Evolutionary conservation across 1,140 invertebrate species (phyloP).

Genomic region (Pogonognathellus flavescens): DNA sequence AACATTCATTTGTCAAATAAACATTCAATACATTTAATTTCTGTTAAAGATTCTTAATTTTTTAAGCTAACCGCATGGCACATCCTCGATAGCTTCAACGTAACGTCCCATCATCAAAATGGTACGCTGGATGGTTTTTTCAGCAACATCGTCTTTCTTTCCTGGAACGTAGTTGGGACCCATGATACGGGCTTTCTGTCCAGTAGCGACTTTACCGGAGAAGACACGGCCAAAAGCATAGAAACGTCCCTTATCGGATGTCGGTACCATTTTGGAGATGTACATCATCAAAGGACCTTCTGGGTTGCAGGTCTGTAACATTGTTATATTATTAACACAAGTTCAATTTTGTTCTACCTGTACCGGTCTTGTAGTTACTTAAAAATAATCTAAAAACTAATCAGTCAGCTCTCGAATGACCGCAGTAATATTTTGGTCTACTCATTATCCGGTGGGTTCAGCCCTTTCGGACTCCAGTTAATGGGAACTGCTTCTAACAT

Average conservation of each 20-base stretch:
- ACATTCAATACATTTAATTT: too few relatives aligned
- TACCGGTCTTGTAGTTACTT: too few relatives aligned
- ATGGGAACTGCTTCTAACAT: conserved; percentile 51
- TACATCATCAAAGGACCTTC: conserved; percentile 99
- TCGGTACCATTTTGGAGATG: conserved; percentile 99
- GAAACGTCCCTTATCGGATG: conserved; percentile 99
- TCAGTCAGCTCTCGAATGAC: conserved; percentile 59
- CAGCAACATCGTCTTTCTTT: conserved; percentile 99
- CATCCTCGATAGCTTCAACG: conserved; percentile 99
- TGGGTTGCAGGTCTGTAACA: conserved; percentile 89
- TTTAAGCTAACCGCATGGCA: conserved; percentile 84
- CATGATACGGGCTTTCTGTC: conserved; percentile 97
- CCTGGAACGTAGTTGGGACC: conserved; percentile 97
- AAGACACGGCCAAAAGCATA: conserved; percentile 99
- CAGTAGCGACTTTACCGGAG: conserved; percentile 93
- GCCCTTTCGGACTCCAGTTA: conserved; percentile 60
- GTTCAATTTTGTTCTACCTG: too few relatives aligned
- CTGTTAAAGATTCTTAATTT: not conserved
- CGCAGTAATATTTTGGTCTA: conserved; percentile 37
- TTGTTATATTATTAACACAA: too few relatives aligned
- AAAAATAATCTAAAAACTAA: not conserved
- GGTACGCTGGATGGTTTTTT: conserved; percentile 99
- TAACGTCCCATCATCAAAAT: conserved; percentile 99
- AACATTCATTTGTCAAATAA: too few relatives aligned
- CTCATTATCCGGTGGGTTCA: conserved; percentile 58